Conservation (phyloP, 2,888 invertebrate genomes). For the Agrotis puta region DNA sequence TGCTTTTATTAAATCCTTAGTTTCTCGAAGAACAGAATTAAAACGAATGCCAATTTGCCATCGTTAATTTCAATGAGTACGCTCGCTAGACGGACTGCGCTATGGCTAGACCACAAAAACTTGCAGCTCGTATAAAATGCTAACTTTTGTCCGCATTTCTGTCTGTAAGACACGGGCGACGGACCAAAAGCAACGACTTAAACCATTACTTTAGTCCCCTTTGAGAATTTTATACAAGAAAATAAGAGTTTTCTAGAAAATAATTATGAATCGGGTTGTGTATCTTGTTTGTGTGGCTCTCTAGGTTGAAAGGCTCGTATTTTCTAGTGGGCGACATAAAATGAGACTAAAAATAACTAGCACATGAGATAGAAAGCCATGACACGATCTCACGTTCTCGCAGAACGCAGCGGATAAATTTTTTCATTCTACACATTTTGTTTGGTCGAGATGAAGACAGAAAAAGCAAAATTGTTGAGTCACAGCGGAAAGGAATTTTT, state of each 20-base stretch:
- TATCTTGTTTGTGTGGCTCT: constrained; percentile 41
- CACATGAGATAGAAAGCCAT: background rate
- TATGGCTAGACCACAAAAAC: constrained; percentile 50
- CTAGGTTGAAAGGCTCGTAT: constrained; percentile 10
- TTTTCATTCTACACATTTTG: background rate
- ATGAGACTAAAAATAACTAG: constrained; percentile 12
- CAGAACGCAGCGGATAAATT: background rate
- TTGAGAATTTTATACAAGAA: constrained; percentile 61
- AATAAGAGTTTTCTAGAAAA: constrained; percentile 57
- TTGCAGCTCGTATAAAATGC: constrained; percentile 55
- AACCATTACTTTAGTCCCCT: constrained; percentile 52
- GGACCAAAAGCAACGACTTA: constrained; percentile 54
- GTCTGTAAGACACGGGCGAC: constrained; percentile 39
- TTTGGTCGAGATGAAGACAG: background rate
- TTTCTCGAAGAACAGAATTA: constrained; percentile 50
- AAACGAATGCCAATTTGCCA: constrained; percentile 51
- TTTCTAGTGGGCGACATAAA: constrained; percentile 23
- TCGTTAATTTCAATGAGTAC: constrained; percentile 52
- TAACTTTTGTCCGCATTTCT: constrained; percentile 62
- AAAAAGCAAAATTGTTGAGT: background rate
- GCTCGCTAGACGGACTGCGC: constrained; percentile 23
- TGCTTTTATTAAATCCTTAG: constrained; percentile 40
- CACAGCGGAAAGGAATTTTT: too few species aligned
- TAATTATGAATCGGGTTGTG: constrained; percentile 45
- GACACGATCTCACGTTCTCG: background rate